Percentiles rank a stretch among this genome's conserved stretches.
Conservation (phyloP, 1,140 invertebrate genomes). For the Caenorhabditis brenneri region DNA sequence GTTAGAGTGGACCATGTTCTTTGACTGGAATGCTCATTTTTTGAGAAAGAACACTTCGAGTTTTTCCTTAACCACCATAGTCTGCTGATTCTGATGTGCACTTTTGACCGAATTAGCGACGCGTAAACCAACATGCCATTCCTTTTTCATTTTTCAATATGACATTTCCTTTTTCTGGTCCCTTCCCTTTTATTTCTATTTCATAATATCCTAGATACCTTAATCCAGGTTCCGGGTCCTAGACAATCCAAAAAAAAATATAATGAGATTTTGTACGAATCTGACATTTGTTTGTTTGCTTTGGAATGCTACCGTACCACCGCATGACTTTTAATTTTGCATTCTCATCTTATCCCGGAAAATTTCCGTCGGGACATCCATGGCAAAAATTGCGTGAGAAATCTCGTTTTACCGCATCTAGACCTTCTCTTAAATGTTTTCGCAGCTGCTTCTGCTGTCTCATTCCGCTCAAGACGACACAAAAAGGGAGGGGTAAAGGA, state of each 20-base stretch:
- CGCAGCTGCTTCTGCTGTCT: constrained; percentile 17
- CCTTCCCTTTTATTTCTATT: not conserved
- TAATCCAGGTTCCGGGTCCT: not conserved
- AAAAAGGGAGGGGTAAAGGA: not conserved
- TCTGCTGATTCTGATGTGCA: not conserved
- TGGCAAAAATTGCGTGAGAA: constrained; percentile 5
- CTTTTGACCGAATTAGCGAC: not conserved
- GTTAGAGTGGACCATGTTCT: not conserved
- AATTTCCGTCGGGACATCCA: not conserved
- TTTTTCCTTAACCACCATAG: not conserved
- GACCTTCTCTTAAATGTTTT: constrained; percentile 37
- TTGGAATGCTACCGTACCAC: not conserved
- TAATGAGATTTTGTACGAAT: not conserved
- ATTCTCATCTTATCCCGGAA: not conserved
- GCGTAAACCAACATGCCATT: not conserved
- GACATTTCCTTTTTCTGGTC: not conserved
- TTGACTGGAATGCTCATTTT: not conserved
- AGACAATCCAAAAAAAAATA: too few species aligned
- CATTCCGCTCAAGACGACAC: constrained; percentile 18
- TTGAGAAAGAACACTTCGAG: not conserved
- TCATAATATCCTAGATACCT: too few species aligned
- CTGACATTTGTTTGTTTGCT: not conserved
- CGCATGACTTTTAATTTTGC: constrained; percentile 6
- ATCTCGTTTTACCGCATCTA: constrained; percentile 34
- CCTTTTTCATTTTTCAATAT: not conserved